These are phyloP conservation scores for Spea bombifrons DNA, from an alignment of 2,113 vertebrate species.

Conservation along the genomic window DNA sequence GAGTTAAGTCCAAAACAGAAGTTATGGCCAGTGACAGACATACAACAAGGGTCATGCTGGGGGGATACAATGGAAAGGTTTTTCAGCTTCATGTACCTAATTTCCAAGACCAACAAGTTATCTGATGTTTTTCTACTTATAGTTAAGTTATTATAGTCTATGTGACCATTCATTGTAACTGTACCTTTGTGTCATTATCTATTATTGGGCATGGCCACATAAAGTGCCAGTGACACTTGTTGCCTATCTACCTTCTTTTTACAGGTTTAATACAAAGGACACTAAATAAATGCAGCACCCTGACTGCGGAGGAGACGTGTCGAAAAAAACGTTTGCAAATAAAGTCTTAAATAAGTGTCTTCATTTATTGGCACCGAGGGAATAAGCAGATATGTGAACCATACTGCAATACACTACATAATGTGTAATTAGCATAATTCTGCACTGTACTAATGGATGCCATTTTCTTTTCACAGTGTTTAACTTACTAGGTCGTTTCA, in stretches of 20 bases:
- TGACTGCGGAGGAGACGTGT: constrained; percentile 16
- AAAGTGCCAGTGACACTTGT: no score
- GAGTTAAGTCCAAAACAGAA: no score
- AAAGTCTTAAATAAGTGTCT: constrained; percentile 21
- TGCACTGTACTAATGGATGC: constrained; percentile 44
- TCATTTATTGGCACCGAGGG: constrained; percentile 4
- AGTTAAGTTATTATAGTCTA: no score
- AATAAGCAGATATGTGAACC: constrained; percentile 33
- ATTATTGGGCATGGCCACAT: neutral
- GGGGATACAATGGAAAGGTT: no score
- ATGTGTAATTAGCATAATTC: constrained; percentile 39
- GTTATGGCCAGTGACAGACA: no score
- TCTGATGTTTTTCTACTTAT: no score
- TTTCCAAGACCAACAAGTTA: no score
- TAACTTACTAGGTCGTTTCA: constrained; percentile 41
- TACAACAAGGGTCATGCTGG: no score
- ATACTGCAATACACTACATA: constrained; percentile 18
- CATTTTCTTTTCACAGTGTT: constrained; percentile 49
- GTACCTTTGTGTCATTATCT: neutral
- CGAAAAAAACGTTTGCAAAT: constrained; percentile 37
- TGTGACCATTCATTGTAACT: no score
- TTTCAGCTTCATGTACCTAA: no score
- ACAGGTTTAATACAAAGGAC: neutral
- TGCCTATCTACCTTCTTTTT: neutral
- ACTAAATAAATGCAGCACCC: constrained; percentile 11